Evolutionary conservation across 1,140 invertebrate species (phyloP), one percentile per base, ranked within the genome.

Genomic region (Saccostrea cuccullata): DNA sequence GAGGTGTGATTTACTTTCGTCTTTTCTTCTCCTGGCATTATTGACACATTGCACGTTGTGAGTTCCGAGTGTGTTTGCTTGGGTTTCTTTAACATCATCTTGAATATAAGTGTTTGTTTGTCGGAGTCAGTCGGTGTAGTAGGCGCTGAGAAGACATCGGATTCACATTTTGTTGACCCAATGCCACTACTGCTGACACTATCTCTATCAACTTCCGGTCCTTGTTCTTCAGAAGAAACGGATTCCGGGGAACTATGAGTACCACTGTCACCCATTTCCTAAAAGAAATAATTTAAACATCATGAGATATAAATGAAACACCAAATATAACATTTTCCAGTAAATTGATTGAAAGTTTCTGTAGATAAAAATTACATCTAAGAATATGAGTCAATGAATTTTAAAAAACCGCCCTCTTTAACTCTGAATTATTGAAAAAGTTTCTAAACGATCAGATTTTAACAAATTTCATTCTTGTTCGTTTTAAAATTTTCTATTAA

Each of bases 141-240:
- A 15, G 70, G 70, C 26, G 26, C 13, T 77, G 70, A 77, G 4
- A 77, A 77, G 26, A 77, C 70, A 77, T 77, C 70, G 70, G 70
- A 77, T 77, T 77, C 70, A 30, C 70, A 77, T 26, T 77, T 77
- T 11, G 70, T 77, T 30, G 70, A 77, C 23, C 70, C 70, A 4
- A 77, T 77, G 30, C 70, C 70, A 36, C 70, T 77, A 26, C 70
- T 77, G 70, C 26, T 77, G 30, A 77, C 70, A 77, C 70, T 77
- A 12, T 77, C 70, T 26, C 70, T 30, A 36, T 77, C 70, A 13
- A 13, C 70, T 30, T 77, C 70, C 13, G 70, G 26, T 6, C 70
- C 70, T 1, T 77, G 70, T 6, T 77, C 70, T 2, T 77, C 70
- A 30, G 70, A 77, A 26, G 70, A 77, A 11, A 77, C 26, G 13